A percentile compares a stretch with the other conserved stretches of the same genome.
Evolutionary conservation across 2,797 vertebrate species (phyloP).

Genomic region (Capromys pilorides): DNA sequence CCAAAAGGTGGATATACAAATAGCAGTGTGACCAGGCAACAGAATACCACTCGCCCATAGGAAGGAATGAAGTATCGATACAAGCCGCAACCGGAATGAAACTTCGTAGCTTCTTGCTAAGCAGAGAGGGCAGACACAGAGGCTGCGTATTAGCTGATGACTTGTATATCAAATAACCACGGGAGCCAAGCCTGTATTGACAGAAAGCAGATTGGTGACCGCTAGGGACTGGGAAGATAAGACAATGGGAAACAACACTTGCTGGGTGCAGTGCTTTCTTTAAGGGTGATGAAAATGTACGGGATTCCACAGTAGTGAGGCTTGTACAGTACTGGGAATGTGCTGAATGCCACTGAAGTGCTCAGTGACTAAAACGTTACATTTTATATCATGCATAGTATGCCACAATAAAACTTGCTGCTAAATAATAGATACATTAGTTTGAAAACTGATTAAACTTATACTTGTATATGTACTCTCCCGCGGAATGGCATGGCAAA

Average conservation of each 20-base stretch:
- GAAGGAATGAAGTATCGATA: background rate
- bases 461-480: background rate
- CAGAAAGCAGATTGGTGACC: background rate
- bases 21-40: background rate
- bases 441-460: constrained; percentile 2
- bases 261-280: background rate
- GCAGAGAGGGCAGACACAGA: background rate
- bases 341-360: background rate
- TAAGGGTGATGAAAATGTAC: background rate
- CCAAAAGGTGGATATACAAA: background rate
- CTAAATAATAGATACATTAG: background rate
- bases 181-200: background rate
- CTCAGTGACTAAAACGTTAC: background rate
- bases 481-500: background rate
- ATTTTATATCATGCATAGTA: background rate
- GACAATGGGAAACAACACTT: background rate
- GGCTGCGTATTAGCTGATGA: background rate
- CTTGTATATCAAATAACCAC: too few species aligned
- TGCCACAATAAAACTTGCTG: background rate
- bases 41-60: background rate
- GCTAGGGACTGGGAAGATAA: background rate
- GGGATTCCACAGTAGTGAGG: background rate
- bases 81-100: background rate
- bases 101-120: background rate
- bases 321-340: background rate